A percentile compares a stretch with the other conserved stretches of the same genome.
Evolutionary conservation across 2,888 invertebrate species (phyloP).

Genomic region (Cyaniris semiargus): DNA sequence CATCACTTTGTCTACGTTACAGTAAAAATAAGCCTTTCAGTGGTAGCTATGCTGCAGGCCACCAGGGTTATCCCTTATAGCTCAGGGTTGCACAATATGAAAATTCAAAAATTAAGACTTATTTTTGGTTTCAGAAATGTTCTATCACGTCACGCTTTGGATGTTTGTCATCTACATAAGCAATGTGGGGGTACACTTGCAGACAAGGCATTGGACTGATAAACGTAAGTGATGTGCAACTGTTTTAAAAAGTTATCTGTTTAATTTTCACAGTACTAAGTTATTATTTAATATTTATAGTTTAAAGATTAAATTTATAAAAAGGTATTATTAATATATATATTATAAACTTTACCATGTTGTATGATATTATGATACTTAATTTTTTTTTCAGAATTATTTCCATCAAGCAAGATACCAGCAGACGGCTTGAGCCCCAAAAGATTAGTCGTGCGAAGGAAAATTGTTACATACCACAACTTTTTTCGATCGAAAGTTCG

Average conservation of each 20-base stretch:
- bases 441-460: conserved; percentile 82
- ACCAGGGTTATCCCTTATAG: too few species aligned
- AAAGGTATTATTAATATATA: too few species aligned
- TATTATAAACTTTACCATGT: too few species aligned
- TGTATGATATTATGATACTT: background rate
- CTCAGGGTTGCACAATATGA: too few species aligned
- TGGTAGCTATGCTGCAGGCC: too few species aligned
- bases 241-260: too few species aligned
- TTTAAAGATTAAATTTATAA: too few species aligned
- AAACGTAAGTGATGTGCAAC: conserved; percentile 56
- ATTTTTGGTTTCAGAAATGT: conserved; percentile 36
- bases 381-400: conserved; percentile 56
- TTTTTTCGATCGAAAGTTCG: conserved; percentile 87
- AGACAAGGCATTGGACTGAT: conserved; percentile 54
- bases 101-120: too few species aligned
- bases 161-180: conserved; percentile 52
- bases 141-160: conserved; percentile 42
- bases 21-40: too few species aligned
- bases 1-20: too few species aligned
- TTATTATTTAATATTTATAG: too few species aligned
- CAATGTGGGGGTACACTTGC: conserved; percentile 49
- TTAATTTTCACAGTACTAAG: too few species aligned
- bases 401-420: conserved; percentile 63
- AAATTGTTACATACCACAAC: conserved; percentile 88
- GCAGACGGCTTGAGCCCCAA: conserved; percentile 77